Evolutionary conservation across 2,113 vertebrate genomes (phyloP).

Genomic region (Cyprinodon variegatus): DNA sequence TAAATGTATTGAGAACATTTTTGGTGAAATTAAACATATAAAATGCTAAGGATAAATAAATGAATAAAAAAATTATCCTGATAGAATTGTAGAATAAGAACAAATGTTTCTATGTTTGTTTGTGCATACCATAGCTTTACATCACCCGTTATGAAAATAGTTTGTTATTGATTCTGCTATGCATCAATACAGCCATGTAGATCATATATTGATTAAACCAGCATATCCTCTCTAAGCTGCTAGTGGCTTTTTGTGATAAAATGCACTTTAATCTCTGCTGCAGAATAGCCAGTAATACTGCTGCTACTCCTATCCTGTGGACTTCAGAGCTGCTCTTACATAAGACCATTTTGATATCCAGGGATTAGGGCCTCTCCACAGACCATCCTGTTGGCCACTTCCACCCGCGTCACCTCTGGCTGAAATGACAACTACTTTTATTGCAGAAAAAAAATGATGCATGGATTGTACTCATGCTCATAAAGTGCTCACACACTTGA

Average conservation of each 20-base stretch:
- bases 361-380: conserved; percentile 69
- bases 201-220: conserved; percentile 56
- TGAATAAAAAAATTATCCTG: neutral
- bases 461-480: conserved; percentile 23
- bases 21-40: no score
- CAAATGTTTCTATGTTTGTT: neutral
- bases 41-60: no score
- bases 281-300: conserved; percentile 42
- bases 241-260: conserved; percentile 36
- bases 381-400: conserved; percentile 35
- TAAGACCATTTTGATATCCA: conserved; percentile 75
- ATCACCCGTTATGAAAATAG: neutral
- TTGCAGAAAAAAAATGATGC: conserved; percentile 18
- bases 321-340: conserved; percentile 63
- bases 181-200: conserved; percentile 17
- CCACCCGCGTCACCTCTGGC: conserved; percentile 12
- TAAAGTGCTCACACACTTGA: conserved; percentile 9
- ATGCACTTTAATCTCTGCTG: conserved; percentile 56
- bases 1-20: no score
- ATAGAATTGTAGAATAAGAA: neutral
- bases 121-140: neutral
- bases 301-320: conserved; percentile 43
- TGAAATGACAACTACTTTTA: conserved; percentile 43
- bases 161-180: conserved; percentile 19
- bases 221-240: conserved; percentile 34